These are phyloP conservation scores for Catharus ustulatus DNA, from an alignment of 2,797 vertebrate genomes.

Conservation along the genomic window DNA sequence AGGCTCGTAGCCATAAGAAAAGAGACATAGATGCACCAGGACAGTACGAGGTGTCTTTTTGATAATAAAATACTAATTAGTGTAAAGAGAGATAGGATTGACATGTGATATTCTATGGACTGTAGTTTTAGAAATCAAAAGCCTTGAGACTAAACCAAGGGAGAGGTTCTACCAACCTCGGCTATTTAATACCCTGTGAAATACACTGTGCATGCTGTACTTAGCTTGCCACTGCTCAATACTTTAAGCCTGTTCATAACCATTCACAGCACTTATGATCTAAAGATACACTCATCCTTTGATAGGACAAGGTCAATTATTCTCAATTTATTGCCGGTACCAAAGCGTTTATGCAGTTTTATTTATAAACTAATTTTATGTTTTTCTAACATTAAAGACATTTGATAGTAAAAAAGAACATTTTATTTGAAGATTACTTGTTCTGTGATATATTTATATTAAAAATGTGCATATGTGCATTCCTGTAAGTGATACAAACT, in stretches of 20 bases:
- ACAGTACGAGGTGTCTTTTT: conserved; percentile 15
- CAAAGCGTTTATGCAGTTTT: conserved; percentile 66
- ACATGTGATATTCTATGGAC: conserved; percentile 12
- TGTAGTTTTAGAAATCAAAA: conserved; percentile 52
- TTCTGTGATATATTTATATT: conserved; percentile 36
- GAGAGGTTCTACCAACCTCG: neutral
- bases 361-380: conserved; percentile 66
- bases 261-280: conserved; percentile 59
- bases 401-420: conserved; percentile 42
- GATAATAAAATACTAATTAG: conserved; percentile 56
- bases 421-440: conserved; percentile 58
- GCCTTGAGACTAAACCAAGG: neutral
- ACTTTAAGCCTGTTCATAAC: conserved; percentile 56
- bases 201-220: conserved; percentile 22
- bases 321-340: conserved; percentile 67
- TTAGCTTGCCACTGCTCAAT: conserved; percentile 37
- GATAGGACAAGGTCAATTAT: conserved; percentile 75
- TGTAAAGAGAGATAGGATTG: neutral
- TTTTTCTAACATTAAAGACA: conserved; percentile 57
- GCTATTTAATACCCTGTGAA: conserved; percentile 49
- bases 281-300: conserved; percentile 73
- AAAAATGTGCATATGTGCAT: neutral
- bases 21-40: conserved; percentile 5
- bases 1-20: neutral
- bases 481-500: neutral